Conservation (phyloP, 2,797 vertebrate species). For the Gouania willdenowi region DNA sequence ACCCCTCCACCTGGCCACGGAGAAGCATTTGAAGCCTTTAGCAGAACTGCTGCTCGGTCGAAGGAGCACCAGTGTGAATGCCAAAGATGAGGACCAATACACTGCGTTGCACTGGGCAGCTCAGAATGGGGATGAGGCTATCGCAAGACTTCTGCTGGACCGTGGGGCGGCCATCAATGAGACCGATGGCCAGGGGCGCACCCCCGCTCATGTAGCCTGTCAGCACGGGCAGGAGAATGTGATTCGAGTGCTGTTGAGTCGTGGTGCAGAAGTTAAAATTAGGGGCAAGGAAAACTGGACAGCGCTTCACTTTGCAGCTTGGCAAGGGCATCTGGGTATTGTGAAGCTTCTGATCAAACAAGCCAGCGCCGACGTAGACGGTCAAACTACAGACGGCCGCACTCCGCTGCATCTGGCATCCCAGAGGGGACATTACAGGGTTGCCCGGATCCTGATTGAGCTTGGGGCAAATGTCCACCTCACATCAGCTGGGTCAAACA, state of each 20-base stretch:
- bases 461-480: constrained; percentile 77
- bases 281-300: constrained; percentile 90
- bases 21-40: constrained; percentile 81
- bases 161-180: constrained; percentile 82
- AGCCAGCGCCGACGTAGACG: constrained; percentile 78
- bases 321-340: constrained; percentile 92
- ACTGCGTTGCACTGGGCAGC: constrained; percentile 94
- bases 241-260: constrained; percentile 86
- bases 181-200: constrained; percentile 90
- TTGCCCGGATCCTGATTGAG: constrained; percentile 92
- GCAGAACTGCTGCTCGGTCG: constrained; percentile 85
- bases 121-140: constrained; percentile 89
- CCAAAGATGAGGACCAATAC: constrained; percentile 95
- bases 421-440: constrained; percentile 91
- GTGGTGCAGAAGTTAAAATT: constrained; percentile 79
- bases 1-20: constrained; percentile 88
- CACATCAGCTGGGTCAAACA: constrained; percentile 62
- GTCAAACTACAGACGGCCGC: constrained; percentile 85
- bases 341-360: constrained; percentile 92
- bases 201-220: constrained; percentile 90
- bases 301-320: constrained; percentile 88
- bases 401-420: constrained; percentile 91
- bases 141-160: constrained; percentile 88
- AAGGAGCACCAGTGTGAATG: constrained; percentile 87
- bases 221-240: constrained; percentile 94